phyloP scores from a whole-genome alignment of 2,797 vertebrate species.

The Anguilla anguilla region DNA sequence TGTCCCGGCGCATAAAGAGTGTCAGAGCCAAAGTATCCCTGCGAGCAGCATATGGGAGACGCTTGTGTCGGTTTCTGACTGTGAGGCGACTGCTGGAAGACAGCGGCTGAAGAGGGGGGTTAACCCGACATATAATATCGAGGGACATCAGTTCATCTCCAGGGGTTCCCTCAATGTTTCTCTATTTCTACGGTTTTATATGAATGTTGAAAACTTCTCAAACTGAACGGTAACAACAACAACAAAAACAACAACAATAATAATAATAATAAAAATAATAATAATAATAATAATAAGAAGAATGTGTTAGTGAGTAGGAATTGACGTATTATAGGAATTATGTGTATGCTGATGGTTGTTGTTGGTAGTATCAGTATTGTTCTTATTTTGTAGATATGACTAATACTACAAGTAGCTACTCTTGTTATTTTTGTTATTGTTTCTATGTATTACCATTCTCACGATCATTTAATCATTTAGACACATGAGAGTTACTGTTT shows the following conservation, averaged over 20 bases:
- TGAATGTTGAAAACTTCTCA: neutral
- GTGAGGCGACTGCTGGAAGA: slow-evolving; percentile 69
- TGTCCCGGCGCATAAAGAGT: slow-evolving; percentile 29
- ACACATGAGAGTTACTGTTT: neutral
- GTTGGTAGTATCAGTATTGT: neutral
- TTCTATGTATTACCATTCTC: neutral
- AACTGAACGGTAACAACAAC: too few species aligned
- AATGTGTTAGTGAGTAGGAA: too few species aligned
- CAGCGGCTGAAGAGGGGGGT: slow-evolving; percentile 70
- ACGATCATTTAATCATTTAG: neutral
- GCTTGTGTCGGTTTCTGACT: slow-evolving; percentile 57
- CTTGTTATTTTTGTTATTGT: neutral
- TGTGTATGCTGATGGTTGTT: too few species aligned
- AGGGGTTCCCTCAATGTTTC: neutral
- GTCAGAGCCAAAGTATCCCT: slow-evolving; percentile 55
- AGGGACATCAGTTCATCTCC: neutral
- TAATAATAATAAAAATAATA: too few species aligned
- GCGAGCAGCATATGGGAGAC: slow-evolving; percentile 77
- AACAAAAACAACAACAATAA: too few species aligned
- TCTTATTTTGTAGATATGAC: neutral
- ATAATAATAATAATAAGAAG: neutral
- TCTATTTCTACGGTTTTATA: neutral
- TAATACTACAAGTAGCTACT: neutral
- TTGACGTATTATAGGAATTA: too few species aligned
- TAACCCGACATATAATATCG: neutral